Evolutionary conservation across 2,888 invertebrate species (phyloP).

Genomic region (Sepiola atlantica): DNA sequence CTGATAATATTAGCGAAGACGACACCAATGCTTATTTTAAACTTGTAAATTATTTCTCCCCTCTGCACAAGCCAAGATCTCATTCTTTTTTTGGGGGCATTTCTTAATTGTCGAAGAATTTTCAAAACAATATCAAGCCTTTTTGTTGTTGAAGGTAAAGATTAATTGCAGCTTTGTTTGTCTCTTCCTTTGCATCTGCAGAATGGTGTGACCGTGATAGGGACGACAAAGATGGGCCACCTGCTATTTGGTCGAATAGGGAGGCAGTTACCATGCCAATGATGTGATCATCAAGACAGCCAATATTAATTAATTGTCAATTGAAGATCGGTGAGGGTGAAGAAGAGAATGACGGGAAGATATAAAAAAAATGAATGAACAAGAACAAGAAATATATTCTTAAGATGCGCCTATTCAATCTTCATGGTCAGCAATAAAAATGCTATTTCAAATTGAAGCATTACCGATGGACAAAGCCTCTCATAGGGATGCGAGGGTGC

Average conservation of each 20-base stretch:
- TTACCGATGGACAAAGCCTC: too few relatives aligned
- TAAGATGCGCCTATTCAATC: neutral
- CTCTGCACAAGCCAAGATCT: neutral
- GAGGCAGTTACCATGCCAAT: neutral
- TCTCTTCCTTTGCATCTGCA: neutral
- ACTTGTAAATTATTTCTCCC: neutral
- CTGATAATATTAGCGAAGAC: neutral
- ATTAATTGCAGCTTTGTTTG: neutral
- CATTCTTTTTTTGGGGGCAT: neutral
- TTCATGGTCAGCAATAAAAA: too few relatives aligned
- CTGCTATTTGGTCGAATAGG: too few relatives aligned
- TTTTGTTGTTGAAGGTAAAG: neutral
- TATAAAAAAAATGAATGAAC: neutral
- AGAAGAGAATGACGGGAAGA: neutral
- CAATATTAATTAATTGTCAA: neutral
- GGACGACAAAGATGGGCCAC: neutral
- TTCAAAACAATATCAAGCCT: neutral
- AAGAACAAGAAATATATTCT: neutral
- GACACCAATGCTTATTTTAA: neutral
- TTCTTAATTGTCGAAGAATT: neutral
- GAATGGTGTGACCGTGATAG: neutral
- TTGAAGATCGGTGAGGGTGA: neutral
- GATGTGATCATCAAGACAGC: neutral
- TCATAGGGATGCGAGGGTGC: too few relatives aligned
- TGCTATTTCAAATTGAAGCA: too few relatives aligned